Evolutionary conservation across 1,140 invertebrate genomes (phyloP).

Genomic region (Metaphire vulgaris): DNA sequence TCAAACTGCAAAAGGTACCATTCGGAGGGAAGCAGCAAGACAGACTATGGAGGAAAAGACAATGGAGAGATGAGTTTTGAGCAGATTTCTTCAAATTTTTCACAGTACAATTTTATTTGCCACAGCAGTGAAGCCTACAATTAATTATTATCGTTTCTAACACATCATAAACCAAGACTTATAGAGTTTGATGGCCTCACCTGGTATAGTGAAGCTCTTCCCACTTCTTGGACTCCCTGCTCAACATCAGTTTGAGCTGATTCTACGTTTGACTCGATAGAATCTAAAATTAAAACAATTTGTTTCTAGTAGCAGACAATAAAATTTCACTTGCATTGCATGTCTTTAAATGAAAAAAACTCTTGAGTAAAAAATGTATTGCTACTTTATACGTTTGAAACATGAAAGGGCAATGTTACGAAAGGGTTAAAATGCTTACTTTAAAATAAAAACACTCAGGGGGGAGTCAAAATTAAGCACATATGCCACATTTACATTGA

Average conservation of each 20-base stretch:
- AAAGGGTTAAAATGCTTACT: background rate
- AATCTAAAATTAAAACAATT: constrained; percentile 1
- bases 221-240: constrained; percentile 7
- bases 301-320: background rate
- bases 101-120: too few species aligned
- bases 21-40: background rate
- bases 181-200: constrained; percentile 1
- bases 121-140: background rate
- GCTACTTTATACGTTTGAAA: constrained; percentile 7
- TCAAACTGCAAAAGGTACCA: background rate
- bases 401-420: background rate
- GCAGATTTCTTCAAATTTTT: too few species aligned
- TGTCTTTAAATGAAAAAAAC: background rate
- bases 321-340: background rate
- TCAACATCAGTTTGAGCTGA: constrained; percentile 13
- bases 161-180: background rate
- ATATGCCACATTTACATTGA: background rate
- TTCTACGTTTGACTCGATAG: constrained; percentile 13
- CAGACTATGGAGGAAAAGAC: background rate
- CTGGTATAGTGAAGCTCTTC: constrained; percentile 13
- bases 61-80: too few species aligned
- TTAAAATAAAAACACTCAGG: background rate
- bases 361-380: background rate
- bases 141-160: background rate
- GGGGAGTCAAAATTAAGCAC: background rate